Base-by-base conservation (phyloP, 2,797 vertebrate species). In the Galaxias olidus region DNA sequence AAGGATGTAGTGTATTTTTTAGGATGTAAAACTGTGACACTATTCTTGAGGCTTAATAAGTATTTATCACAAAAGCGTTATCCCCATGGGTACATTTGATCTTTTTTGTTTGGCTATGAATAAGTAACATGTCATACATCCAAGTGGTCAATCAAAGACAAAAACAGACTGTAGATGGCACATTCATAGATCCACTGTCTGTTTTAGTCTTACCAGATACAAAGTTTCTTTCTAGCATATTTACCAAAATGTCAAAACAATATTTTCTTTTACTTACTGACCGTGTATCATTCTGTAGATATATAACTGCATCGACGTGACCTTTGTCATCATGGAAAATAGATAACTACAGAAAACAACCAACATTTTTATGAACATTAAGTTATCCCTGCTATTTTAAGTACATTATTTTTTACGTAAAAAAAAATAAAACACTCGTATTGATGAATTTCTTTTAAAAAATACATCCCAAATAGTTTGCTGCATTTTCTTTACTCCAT, bases 171-270 rank as follows among this genome's bases (percentile, higher is more conserved):
- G 61, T 67, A 61, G 51, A 76, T 78, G 79, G 73, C 79, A 83
- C 84, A 79, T 82, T 80, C 78, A 72, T 56, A 76, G 70, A 58
- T 63, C 89, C 73, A 67, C 72, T 79, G 74, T 74, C 74, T 58
- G 68, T 71, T 59, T 77, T 65, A 73, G 19, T 59, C 69, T 63
- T 30, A 61, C 71, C 71, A 18, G 17, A 52, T 61, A 47, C 60
- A 72, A 68, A 65, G 65, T 9, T 65, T n/a, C 59, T 56, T 57
- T 75, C 42, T 30, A 53, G 15, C 47, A 17, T 59, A 41, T 61
- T 75, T 54, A 79, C 66, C 63, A 72, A 72, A 74, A 67, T 71
- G 72, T 85, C 86, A 84, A 86, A 84, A 83, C 85, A 88, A n/a
- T n/a, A n/a, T n/a, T n/a, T 86, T 77, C 78, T 69, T 80, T 69